phyloP scores from a whole-genome alignment of 1,140 invertebrate genomes.

The Leptestheria dahalacensis region DNA sequence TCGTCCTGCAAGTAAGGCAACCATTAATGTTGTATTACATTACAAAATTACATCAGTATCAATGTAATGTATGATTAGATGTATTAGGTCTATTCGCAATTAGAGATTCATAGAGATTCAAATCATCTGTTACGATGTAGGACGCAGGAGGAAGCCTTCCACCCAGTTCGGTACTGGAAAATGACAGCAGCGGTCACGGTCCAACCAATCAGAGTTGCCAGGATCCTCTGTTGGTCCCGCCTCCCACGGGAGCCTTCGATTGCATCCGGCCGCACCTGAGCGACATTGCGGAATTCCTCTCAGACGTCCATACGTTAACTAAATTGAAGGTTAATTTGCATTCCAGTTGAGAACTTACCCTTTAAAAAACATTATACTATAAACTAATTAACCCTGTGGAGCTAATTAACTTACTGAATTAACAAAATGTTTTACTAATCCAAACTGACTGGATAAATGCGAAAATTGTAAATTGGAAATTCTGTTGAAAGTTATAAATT shows the following conservation, averaged over 20 bases:
- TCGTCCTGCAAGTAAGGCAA: conserved; percentile 53
- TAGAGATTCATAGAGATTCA: conserved; percentile 14
- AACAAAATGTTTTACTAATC: too few relatives aligned
- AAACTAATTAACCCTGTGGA: conserved; percentile 16
- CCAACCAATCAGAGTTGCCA: conserved; percentile 9
- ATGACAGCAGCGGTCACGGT: conserved; percentile 19
- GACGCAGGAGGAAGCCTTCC: conserved; percentile 64
- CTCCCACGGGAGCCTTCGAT: conserved; percentile 71
- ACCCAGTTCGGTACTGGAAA: conserved; percentile 39
- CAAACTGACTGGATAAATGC: too few relatives aligned
- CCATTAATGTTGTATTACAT: neutral
- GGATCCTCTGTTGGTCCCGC: conserved; percentile 35
- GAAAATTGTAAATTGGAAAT: too few relatives aligned
- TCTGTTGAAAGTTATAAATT: too few relatives aligned
- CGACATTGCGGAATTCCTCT: conserved; percentile 90
- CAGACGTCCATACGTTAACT: conserved; percentile 88
- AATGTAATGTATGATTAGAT: too few relatives aligned
- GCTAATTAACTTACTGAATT: too few relatives aligned
- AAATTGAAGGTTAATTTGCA: conserved; percentile 81
- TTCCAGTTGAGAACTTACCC: too few relatives aligned
- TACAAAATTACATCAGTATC: too few relatives aligned
- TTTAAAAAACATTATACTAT: conserved; percentile 7
- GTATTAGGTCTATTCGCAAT: conserved; percentile 1
- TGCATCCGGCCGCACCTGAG: conserved; percentile 78
- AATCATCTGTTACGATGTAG: conserved; percentile 28